Evolutionary conservation across 2,113 vertebrate species (phyloP).

Genomic region (Entosphenus tridentatus): DNA sequence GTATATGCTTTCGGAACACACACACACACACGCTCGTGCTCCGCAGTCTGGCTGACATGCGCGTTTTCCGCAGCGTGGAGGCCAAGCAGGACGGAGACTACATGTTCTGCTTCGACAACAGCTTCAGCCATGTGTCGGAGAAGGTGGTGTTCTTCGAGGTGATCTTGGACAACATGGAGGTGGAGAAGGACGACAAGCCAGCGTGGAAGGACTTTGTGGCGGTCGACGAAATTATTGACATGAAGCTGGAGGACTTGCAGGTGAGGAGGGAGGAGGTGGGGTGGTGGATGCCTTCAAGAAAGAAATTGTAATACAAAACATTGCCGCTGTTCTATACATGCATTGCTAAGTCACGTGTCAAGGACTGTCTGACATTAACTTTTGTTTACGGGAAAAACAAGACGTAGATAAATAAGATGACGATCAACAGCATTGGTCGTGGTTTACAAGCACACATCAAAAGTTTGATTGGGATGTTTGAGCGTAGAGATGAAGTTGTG

Average conservation of each 20-base stretch:
- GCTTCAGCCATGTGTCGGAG: slow-evolving; percentile 62
- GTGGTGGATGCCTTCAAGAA: no score
- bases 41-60: neutral
- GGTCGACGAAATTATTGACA: slow-evolving; percentile 42
- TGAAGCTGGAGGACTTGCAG: slow-evolving; percentile 63
- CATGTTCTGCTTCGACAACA: slow-evolving; percentile 65
- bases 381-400: no score
- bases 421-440: no score
- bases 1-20: neutral
- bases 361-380: no score
- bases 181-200: slow-evolving; percentile 20
- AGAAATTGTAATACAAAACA: no score
- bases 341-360: no score
- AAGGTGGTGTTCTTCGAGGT: slow-evolving; percentile 75
- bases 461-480: no score
- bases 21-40: neutral
- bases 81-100: slow-evolving; percentile 53
- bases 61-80: slow-evolving; percentile 31
- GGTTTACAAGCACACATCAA: no score
- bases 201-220: slow-evolving; percentile 38
- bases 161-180: slow-evolving; percentile 28
- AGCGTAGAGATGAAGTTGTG: no score
- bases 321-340: no score
- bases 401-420: no score
- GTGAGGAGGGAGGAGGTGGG: slow-evolving; percentile 15